Evolutionary conservation across 35 echinoderm and acorn worm genomes (phyloP).

Genomic region (Ophiothrix spiculata): DNA sequence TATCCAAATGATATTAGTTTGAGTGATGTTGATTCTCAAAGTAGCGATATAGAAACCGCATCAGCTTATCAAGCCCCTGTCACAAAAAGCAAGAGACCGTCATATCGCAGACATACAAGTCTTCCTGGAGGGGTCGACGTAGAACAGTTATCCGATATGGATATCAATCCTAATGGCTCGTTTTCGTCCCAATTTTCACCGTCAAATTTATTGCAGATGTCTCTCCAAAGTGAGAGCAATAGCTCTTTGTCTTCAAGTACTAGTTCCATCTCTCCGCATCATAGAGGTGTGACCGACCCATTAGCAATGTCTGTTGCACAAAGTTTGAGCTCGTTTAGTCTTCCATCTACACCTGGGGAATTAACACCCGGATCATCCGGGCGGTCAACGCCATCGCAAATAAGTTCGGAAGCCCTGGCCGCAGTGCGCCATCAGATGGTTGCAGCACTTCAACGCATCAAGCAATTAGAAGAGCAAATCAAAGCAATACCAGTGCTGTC

Average conservation of each 20-base stretch:
- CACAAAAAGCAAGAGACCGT: not conserved
- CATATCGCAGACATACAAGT: not conserved
- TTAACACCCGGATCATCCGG: conserved; percentile 60
- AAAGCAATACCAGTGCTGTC: conserved; percentile 86
- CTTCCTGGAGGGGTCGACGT: not conserved
- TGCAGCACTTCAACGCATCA: conserved; percentile 60
- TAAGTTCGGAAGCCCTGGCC: conserved; percentile 62
- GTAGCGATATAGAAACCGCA: conserved; percentile 8
- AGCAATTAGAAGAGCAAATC: conserved; percentile 86
- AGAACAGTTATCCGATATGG: conserved; percentile 16
- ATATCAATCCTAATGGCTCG: conserved; percentile 18
- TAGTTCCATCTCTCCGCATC: conserved; percentile 44
- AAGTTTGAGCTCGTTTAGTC: conserved; percentile 16
- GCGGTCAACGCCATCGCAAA: conserved; percentile 79
- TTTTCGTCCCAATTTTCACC: conserved; percentile 25
- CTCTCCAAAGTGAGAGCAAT: conserved; percentile 62
- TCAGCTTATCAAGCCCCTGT: not conserved
- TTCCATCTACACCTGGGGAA: conserved; percentile 1
- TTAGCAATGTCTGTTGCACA: not conserved
- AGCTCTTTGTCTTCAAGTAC: conserved; percentile 78
- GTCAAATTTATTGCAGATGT: conserved; percentile 36
- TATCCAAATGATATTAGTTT: conserved; percentile 55
- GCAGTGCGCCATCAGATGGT: conserved; percentile 92
- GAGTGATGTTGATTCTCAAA: conserved; percentile 83
- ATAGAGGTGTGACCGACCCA: conserved; percentile 5